A percentile compares a stretch with the other conserved stretches of the same genome.
phyloP scores from a whole-genome alignment of 2,888 invertebrate species.

The Conus canariensis region DNA sequence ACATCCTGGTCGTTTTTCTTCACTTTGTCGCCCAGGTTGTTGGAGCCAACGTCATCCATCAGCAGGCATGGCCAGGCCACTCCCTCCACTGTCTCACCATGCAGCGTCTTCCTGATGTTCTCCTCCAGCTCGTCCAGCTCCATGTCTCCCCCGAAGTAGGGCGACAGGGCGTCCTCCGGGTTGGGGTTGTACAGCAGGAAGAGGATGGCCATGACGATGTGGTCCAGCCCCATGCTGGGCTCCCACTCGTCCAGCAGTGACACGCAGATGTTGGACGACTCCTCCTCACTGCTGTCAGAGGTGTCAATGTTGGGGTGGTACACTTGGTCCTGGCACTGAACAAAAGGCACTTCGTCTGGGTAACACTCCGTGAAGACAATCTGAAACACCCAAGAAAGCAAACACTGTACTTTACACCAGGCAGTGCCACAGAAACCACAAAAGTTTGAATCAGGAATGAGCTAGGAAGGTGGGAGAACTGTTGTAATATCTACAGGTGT shows the following conservation, averaged over 20 bases:
- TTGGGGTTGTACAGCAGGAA: slow-evolving; percentile 71
- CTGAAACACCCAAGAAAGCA: slow-evolving; percentile 88
- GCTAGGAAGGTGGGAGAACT: no score
- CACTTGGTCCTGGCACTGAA: slow-evolving; percentile 95
- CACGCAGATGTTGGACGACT: slow-evolving; percentile 64
- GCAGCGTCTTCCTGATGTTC: slow-evolving; percentile 61
- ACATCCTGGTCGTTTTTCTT: no score
- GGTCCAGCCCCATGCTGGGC: slow-evolving; percentile 61
- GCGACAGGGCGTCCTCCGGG: slow-evolving; percentile 65
- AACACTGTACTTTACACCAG: not conserved
- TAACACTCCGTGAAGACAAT: slow-evolving; percentile 95
- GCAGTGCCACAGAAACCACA: slow-evolving; percentile 9
- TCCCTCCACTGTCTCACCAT: slow-evolving; percentile 61
- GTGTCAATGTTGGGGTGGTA: slow-evolving; percentile 97
- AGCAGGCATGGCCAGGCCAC: slow-evolving; percentile 41
- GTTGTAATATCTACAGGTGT: no score
- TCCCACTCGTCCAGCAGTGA: slow-evolving; percentile 69
- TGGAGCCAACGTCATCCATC: not conserved
- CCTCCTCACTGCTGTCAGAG: not conserved
- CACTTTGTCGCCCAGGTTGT: not conserved
- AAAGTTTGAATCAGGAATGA: not conserved
- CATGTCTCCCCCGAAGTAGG: slow-evolving; percentile 51
- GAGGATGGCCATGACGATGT: slow-evolving; percentile 67
- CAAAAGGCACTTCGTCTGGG: slow-evolving; percentile 96
- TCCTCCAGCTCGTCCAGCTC: slow-evolving; percentile 52